Base-by-base conservation (phyloP, 2,888 invertebrate species). In the Busseola fusca region DNA sequence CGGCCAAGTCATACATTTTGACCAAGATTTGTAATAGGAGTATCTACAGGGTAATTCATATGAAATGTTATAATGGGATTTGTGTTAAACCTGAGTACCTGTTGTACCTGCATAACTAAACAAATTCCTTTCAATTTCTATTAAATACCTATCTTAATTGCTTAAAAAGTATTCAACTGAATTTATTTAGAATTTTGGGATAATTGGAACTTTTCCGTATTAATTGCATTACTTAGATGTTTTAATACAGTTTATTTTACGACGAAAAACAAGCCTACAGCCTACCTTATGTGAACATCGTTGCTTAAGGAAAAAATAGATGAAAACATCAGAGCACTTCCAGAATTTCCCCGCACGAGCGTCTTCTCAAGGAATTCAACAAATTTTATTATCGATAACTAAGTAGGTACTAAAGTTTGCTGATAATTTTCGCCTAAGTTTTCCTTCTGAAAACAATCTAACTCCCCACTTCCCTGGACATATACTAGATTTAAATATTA, bases 401-500 rank as follows among this genome's bases (percentile, higher is more conserved):
- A 30, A 30, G 21, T 30, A 21, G 21, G 14, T 45, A 27, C 14
- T 0, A 27, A 60, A 21, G 4, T 1, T 21, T 21, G 5, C 10
- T 56, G 12, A 40, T 9, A 10, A 21, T 30, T 27, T 40, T 3
- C 1, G 40, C 5, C 4, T 7, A 0, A 16, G n/a, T 45, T 21
- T 34, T 69, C 25, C 45, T 37, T 7, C 16, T 7, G 64, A 54
- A 45, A 48, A 37, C 27, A 1, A 45, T 9, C 5, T 1, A 1
- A 16, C 18, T 34, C 60, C 14, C 0, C 45, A 57, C 25, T 45
- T 56, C 57, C 64, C 64, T 64, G 52, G 50, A 48, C 27, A 4
- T 27, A 62, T 16, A 37, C 2, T 57, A 56, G 52, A 57, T 64
- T 64, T 52, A 3, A 64, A 30, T 34, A 59, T 63, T 30, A 72